phyloP scores from a whole-genome alignment of 2,113 vertebrate genomes.

The Accipiter cooperii region DNA sequence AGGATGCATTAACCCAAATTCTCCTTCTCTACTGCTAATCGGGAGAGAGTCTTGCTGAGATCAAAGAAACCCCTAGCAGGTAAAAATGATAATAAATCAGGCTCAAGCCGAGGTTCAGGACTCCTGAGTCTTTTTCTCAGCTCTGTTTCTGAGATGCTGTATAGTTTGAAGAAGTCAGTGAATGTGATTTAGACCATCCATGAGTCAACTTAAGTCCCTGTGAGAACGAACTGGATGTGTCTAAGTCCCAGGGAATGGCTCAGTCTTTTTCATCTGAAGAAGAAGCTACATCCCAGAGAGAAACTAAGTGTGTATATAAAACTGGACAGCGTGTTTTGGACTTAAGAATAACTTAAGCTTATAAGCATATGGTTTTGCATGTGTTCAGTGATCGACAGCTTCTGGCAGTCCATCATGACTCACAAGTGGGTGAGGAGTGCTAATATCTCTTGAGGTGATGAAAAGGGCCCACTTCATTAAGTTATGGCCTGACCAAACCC shows the following conservation, averaged over 20 bases:
- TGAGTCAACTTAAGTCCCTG: neutral
- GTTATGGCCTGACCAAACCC: neutral
- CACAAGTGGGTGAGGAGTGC: neutral
- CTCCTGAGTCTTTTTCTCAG: neutral
- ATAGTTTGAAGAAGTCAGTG: neutral
- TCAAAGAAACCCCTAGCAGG: neutral
- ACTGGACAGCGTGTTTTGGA: neutral
- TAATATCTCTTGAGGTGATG: neutral
- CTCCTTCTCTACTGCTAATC: neutral
- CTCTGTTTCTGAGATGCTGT: neutral
- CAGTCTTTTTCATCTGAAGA: neutral
- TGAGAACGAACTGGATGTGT: neutral
- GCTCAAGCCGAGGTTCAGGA: neutral
- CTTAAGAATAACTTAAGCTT: neutral
- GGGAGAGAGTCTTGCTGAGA: neutral
- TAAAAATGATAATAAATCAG: conserved; percentile 4
- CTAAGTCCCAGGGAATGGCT: neutral
- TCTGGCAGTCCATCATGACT: neutral
- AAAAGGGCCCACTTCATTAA: neutral
- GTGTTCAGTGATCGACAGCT: neutral
- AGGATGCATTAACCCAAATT: conserved; percentile 2
- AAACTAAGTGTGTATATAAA: neutral
- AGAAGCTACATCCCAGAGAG: neutral
- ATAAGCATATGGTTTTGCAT: neutral
- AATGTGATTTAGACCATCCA: neutral